These are phyloP conservation scores for Ophiothrix spiculata DNA, from an alignment of 35 echinoderm and acorn worm species.

Conservation along the genomic window DNA sequence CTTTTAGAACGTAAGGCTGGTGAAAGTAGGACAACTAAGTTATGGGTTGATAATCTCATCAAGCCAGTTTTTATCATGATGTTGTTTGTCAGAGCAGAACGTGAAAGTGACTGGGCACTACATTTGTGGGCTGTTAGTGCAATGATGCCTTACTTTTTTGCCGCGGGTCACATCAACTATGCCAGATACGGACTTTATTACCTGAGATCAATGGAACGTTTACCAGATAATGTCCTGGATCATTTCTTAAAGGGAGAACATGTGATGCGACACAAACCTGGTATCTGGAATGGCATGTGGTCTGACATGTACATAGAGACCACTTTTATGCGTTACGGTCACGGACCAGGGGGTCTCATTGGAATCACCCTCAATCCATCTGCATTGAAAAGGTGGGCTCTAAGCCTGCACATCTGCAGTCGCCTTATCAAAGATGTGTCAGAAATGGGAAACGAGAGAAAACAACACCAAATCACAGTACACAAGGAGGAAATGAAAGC, in stretches of 20 bases:
- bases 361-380: constrained; percentile 45
- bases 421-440: constrained; percentile 3
- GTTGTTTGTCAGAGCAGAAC: constrained; percentile 32
- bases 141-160: constrained; percentile 61
- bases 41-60: constrained; percentile 47
- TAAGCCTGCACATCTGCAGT: constrained; percentile 28
- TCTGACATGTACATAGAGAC: constrained; percentile 58
- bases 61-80: constrained; percentile 43
- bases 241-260: constrained; percentile 20
- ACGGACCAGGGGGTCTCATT: constrained; percentile 33
- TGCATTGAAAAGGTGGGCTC: constrained; percentile 42
- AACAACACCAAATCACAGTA: not conserved
- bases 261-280: constrained; percentile 17
- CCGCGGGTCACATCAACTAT: constrained; percentile 40
- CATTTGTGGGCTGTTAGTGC: constrained; percentile 16
- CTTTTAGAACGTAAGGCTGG: not conserved
- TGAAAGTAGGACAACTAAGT: constrained; percentile 29
- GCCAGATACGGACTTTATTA: constrained; percentile 26
- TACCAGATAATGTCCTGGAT: constrained; percentile 26
- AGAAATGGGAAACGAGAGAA: too few species aligned
- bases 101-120: constrained; percentile 46
- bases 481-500: constrained; percentile 26
- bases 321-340: constrained; percentile 63
- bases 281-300: constrained; percentile 27
- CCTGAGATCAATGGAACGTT: constrained; percentile 26